phyloP scores from a whole-genome alignment of 2,797 vertebrate genomes.

The Cygnus olor region DNA sequence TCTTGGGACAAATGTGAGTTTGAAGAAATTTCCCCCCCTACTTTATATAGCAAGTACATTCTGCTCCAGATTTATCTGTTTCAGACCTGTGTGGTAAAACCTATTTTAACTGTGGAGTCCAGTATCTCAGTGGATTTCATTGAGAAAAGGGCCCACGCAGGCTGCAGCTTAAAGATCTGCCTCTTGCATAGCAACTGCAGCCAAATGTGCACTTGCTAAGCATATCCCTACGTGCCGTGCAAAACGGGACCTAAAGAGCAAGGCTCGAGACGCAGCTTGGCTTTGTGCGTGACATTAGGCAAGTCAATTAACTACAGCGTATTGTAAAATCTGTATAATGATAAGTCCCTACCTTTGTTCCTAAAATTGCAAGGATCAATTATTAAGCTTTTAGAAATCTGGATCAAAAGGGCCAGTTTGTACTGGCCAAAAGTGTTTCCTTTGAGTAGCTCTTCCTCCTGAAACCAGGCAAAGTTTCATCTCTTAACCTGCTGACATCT shows the following conservation, averaged over 20 bases:
- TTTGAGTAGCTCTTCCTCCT: background rate
- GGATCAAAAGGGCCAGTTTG: background rate
- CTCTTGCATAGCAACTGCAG: background rate
- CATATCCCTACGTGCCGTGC: background rate
- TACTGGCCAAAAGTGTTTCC: background rate
- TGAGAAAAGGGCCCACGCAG: slow-evolving; percentile 47
- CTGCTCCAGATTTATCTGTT: slow-evolving; percentile 41
- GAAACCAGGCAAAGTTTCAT: background rate
- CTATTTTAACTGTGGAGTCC: slow-evolving; percentile 37
- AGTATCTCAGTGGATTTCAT: slow-evolving; percentile 47
- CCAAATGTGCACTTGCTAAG: background rate
- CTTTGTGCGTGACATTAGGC: background rate
- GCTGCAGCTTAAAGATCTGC: background rate
- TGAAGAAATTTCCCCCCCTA: background rate
- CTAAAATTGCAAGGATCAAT: background rate
- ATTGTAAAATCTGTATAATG: background rate
- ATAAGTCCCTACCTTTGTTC: background rate
- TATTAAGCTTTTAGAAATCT: background rate
- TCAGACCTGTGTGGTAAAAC: slow-evolving; percentile 39
- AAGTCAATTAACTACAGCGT: background rate
- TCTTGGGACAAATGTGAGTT: slow-evolving; percentile 45
- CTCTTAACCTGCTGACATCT: background rate
- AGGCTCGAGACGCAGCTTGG: background rate
- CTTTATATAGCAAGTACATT: slow-evolving; percentile 69
- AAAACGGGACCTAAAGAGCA: background rate